A percentile compares a stretch with the other conserved stretches of the same genome.
Evolutionary conservation across 2,113 vertebrate genomes (phyloP).

Genomic region (Myotis davidii): DNA sequence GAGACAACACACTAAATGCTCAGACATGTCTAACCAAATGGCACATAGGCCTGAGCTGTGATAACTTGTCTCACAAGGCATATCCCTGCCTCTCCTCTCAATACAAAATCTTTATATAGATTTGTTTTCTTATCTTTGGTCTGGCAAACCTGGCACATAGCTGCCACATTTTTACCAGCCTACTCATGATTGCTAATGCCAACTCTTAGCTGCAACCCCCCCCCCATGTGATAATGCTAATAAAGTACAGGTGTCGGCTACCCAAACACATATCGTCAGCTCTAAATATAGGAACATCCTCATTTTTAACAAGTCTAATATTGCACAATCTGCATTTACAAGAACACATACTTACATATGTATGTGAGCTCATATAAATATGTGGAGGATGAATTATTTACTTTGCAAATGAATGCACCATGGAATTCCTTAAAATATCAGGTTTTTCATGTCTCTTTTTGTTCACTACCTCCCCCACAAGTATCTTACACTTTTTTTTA

Average conservation of each 20-base stretch:
- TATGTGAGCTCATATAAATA: neutral
- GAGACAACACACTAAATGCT: neutral
- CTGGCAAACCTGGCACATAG: constrained; percentile 4
- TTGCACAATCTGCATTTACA: neutral
- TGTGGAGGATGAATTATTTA: neutral
- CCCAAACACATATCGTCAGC: neutral
- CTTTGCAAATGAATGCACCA: constrained; percentile 13
- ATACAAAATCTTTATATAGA: neutral
- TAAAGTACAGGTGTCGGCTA: neutral
- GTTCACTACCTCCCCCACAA: neutral
- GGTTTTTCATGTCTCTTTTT: constrained; percentile 10
- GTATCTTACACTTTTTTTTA: constrained; percentile 24
- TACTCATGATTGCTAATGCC: neutral
- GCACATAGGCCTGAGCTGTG: neutral
- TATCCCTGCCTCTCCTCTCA: neutral
- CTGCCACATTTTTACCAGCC: constrained; percentile 21
- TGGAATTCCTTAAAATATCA: constrained; percentile 13
- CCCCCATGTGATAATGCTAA: neutral
- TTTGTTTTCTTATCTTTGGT: neutral
- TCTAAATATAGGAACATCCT: neutral
- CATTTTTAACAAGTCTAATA: constrained; percentile 47
- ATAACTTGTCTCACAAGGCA: neutral
- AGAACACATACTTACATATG: neutral
- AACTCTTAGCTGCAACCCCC: neutral
- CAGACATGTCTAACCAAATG: neutral